phyloP scores from a whole-genome alignment of 2,888 invertebrate genomes.

The Axea sp. region DNA sequence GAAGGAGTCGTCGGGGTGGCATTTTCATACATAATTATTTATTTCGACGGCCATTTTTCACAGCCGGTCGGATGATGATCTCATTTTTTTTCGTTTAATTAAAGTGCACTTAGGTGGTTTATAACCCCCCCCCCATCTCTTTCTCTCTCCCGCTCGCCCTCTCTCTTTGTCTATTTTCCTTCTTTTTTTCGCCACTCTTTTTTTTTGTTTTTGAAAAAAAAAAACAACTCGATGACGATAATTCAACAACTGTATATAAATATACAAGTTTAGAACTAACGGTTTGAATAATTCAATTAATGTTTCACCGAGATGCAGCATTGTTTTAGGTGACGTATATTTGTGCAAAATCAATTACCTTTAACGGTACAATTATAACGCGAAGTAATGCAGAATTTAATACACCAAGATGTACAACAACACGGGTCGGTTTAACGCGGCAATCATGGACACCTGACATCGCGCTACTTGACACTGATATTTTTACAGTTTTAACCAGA shows the following conservation, averaged over 20 bases:
- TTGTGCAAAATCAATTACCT: constrained; percentile 35
- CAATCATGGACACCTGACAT: constrained; percentile 48
- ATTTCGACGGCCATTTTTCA: constrained; percentile 27
- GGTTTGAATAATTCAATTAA: constrained; percentile 3
- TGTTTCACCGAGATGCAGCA: background rate
- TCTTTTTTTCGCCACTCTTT: too few relatives aligned
- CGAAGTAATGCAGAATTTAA: background rate
- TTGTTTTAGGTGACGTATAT: constrained; percentile 5
- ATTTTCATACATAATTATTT: constrained; percentile 41
- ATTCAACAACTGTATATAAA: too few relatives aligned
- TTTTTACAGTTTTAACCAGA: constrained; percentile 48
- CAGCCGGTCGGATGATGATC: constrained; percentile 3
- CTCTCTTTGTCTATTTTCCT: too few relatives aligned
- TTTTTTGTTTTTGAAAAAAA: too few relatives aligned
- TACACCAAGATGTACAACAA: background rate
- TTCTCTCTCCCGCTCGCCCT: too few relatives aligned
- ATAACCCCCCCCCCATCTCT: too few relatives aligned
- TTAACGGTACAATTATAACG: constrained; percentile 9
- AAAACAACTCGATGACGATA: too few relatives aligned
- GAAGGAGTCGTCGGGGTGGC: constrained; percentile 22
- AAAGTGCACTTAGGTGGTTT: constrained; percentile 8
- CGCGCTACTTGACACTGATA: constrained; percentile 37
- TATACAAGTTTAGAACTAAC: too few relatives aligned
- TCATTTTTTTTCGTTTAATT: constrained; percentile 1
- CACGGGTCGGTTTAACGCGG: constrained; percentile 6